These are phyloP conservation scores for Aphis craccivora DNA, from an alignment of 1,140 invertebrate genomes.

Conservation along the genomic window DNA sequence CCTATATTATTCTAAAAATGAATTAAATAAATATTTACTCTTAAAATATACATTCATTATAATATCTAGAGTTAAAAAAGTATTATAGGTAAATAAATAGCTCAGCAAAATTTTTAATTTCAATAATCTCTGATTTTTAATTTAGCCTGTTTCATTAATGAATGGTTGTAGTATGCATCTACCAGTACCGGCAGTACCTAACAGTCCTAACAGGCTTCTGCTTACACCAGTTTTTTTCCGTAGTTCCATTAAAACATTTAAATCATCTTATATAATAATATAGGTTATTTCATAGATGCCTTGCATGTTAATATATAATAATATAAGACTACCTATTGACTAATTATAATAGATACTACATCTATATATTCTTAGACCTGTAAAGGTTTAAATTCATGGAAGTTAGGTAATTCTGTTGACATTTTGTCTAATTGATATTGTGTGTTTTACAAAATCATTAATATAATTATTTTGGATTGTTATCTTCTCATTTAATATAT, in stretches of 20 bases:
- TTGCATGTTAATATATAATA: neutral
- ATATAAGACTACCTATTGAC: neutral
- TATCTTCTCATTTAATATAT: neutral
- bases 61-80: neutral
- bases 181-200: neutral
- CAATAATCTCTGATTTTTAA: neutral
- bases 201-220: neutral
- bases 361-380: neutral
- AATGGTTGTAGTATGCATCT: neutral
- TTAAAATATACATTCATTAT: neutral
- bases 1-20: neutral
- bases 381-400: neutral
- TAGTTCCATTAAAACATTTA: slow-evolving; percentile 18
- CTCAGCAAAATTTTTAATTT: neutral
- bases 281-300: neutral
- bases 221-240: neutral
- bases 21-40: neutral
- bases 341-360: neutral
- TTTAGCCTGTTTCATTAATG: neutral
- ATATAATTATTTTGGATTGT: neutral
- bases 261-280: slow-evolving; percentile 28
- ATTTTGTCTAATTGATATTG: slow-evolving; percentile 35
- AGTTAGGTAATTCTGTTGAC: slow-evolving; percentile 35
- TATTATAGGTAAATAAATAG: neutral
- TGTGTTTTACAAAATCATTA: neutral